Evolutionary conservation across 2,797 vertebrate genomes (phyloP), one percentile per base, ranked within the genome.

Genomic region (Acanthornis magna): DNA sequence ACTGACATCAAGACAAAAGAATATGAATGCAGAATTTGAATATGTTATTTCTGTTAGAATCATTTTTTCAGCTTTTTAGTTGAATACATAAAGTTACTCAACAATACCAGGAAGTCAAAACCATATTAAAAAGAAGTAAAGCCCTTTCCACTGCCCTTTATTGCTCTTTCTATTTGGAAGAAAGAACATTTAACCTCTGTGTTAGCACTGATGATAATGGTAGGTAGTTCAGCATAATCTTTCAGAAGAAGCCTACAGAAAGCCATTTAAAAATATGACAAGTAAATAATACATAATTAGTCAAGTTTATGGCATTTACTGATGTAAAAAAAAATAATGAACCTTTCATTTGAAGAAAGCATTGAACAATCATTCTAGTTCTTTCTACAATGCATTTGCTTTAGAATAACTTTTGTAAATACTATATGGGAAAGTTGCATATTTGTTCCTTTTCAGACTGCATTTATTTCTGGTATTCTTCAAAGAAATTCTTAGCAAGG

Each of bases 251-350:
- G 53, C 48, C n/a, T 88, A 55, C 29, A 77, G 53, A 94, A 95
- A 89, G 42, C 75, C 83, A 45, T 92, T 95, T 92, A 22, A 92
- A 94, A 82, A 60, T 73, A 81, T 94, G 95, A 91, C 96, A 95
- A 94, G 89, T 96, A 96, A 96, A 96, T 91, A 95, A 82, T 92
- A 89, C 86, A 71, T 85, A 93, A 96, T 96, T 91, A 96, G 85
- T 77, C 47, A 87, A 60, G n/a, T 92, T 96, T 96, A 88, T 5
- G 3, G 27, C 38, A 68, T 91, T 89, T 57, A 62, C 30, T 92
- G 91, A 65, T 78, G 65, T 58, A 82, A 89, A 90, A 83, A 91
- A 89, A 81, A 68, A 43, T 30, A 90, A 91, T 19, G 20, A 95
- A 85, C 14, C 20, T 89, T 95, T 82, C 47, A 63, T 5, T 47